A percentile compares a stretch with the other conserved stretches of the same genome.
Evolutionary conservation across 2,113 vertebrate genomes (phyloP).

Genomic region (Nicator chloris): DNA sequence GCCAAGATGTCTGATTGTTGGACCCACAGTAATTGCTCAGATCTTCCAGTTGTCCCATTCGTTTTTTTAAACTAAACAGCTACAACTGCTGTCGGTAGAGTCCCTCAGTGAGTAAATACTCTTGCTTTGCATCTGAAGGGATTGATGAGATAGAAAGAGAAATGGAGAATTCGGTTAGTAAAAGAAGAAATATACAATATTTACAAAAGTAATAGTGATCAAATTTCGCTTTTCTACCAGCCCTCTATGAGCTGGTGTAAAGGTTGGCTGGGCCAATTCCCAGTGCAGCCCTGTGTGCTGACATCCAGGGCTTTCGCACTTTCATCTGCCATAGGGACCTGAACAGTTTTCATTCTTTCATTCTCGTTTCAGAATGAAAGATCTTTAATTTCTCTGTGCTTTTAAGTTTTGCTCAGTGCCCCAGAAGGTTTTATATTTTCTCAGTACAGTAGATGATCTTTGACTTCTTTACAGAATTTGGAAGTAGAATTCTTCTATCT

Average conservation of each 20-base stretch:
- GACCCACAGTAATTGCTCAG: neutral
- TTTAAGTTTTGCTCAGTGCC: neutral
- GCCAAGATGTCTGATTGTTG: neutral
- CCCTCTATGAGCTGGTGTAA: neutral
- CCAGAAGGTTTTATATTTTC: neutral
- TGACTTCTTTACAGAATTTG: neutral
- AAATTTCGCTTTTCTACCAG: neutral
- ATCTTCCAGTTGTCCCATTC: neutral
- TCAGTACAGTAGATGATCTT: neutral
- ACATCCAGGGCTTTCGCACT: neutral
- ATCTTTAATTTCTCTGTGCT: neutral
- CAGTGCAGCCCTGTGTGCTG: neutral
- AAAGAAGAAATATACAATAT: neutral
- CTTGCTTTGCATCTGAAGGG: neutral
- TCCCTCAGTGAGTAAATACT: neutral
- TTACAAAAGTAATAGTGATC: neutral
- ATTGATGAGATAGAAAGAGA: neutral
- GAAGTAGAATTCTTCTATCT: neutral
- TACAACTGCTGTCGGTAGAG: neutral
- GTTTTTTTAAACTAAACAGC: neutral
- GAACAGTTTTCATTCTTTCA: neutral
- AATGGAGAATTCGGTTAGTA: neutral
- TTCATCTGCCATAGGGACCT: rapidly evolving
- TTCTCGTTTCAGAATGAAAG: neutral
- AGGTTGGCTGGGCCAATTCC: neutral